A percentile compares a stretch with the other conserved stretches of the same genome.
Evolutionary conservation across 2,113 vertebrate genomes (phyloP).

Genomic region (Chauna torquata): DNA sequence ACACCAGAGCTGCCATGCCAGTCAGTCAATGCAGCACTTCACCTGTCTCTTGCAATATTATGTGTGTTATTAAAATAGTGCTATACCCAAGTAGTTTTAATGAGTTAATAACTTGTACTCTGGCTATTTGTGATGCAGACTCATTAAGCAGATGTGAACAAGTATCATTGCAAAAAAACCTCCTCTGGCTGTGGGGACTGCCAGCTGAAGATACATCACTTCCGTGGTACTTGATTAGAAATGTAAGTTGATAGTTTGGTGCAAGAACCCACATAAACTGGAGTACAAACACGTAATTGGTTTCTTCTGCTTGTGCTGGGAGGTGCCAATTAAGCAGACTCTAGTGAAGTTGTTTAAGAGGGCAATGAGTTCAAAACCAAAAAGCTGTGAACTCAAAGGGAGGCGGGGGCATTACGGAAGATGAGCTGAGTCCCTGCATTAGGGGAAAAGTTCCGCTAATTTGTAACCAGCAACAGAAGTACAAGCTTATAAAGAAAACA

Average conservation of each 20-base stretch:
- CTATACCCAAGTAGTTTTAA: background rate
- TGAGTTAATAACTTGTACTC: background rate
- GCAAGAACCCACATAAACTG: background rate
- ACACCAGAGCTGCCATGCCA: background rate
- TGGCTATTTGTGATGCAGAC: background rate
- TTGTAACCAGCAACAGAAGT: background rate
- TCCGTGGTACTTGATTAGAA: background rate
- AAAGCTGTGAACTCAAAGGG: background rate
- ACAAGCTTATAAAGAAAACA: background rate
- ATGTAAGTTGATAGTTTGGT: background rate
- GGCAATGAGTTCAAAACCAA: background rate
- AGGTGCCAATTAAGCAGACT: background rate
- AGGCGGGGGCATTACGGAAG: background rate
- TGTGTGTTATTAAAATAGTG: background rate
- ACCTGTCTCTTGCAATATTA: accelerated
- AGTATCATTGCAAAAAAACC: background rate
- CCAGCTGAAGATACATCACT: background rate
- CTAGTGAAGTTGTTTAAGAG: background rate
- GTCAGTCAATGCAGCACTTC: background rate
- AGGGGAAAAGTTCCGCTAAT: background rate
- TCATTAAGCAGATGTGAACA: background rate
- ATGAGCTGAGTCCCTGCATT: background rate
- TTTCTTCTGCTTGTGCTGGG: background rate
- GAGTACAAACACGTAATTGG: background rate
- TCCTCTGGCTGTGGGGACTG: background rate